Evolutionary conservation across 2,113 vertebrate genomes (phyloP), one percentile per base, ranked within the genome.

Genomic region (Callithrix jacchus): DNA sequence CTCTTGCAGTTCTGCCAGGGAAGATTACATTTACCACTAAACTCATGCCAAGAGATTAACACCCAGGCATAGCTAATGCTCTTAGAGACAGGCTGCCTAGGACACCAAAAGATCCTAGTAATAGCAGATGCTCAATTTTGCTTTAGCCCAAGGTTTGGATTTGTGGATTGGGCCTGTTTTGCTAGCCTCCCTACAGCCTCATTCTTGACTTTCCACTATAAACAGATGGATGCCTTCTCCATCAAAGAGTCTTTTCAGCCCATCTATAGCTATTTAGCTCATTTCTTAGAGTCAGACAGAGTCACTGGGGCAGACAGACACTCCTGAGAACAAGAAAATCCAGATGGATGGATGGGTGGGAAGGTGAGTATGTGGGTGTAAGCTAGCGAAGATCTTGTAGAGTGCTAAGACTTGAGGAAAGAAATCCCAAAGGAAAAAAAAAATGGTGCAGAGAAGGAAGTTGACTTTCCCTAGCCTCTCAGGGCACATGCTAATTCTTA

Each of bases 21-120:
- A 97, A 42, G 71, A 97, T 68, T 35, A 96, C 45, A 82, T 97
- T 98, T 98, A 76, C 61, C 45, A 73, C 86, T 83, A 87, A 74
- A 93, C 94, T 97, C 91, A 79, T 71, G 54, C 90, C 68, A 87
- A 87, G 92, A 97, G 88, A 97, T 98, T 94, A 79, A 96, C 52
- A 37, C 73, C 77, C 74, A 96, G 45, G 70, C 88, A 92, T 56
- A 97, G 74, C 6, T 66, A 93, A 47, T 70, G 87, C 85, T 96
- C 76, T 85, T 86, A 93, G 76, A 40, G 73, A 93, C 47, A 95
- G 93, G 23, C 30, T 89, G 74, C 40, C 74, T 23, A 47, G 83
- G 68, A 81, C 45, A 73, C 47, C 18, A 56, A 2, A 56, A 58
- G 3, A 61, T 7, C 61, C 77, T 14, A 30, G n/a, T 40, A 73